phyloP scores from a whole-genome alignment of 2,888 invertebrate species.

The Caenorhabditis sp. region DNA sequence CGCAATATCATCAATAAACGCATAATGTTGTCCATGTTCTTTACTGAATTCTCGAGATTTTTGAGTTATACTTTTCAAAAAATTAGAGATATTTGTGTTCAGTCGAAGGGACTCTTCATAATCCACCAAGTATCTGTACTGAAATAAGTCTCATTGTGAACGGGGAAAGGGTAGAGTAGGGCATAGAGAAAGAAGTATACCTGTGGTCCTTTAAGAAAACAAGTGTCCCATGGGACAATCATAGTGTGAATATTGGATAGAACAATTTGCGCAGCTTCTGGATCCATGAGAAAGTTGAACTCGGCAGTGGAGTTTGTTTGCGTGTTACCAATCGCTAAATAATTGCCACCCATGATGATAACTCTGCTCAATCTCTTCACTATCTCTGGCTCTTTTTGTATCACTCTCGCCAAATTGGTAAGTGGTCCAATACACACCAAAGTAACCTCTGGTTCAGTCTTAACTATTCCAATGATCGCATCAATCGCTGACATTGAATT shows the following conservation, averaged over 20 bases:
- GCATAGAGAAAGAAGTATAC: too few species aligned
- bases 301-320: constrained; percentile 76
- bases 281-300: constrained; percentile 82
- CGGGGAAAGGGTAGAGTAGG: too few species aligned
- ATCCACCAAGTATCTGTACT: constrained; percentile 50
- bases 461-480: constrained; percentile 27
- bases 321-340: constrained; percentile 72
- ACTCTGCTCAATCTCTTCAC: constrained; percentile 53
- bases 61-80: constrained; percentile 37
- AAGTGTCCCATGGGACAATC: constrained; percentile 79
- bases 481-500: constrained; percentile 11
- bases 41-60: constrained; percentile 12
- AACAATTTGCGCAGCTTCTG: constrained; percentile 82
- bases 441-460: constrained; percentile 7
- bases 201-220: constrained; percentile 54
- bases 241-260: constrained; percentile 76
- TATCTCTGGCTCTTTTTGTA: constrained; percentile 72
- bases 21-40: constrained; percentile 28
- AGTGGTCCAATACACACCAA: constrained; percentile 71
- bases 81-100: constrained; percentile 39
- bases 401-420: constrained; percentile 73
- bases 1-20: constrained; percentile 71
- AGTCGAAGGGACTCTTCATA: constrained; percentile 50
- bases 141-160: constrained; percentile 13
- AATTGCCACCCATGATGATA: constrained; percentile 69